Conservation (phyloP, 2,888 invertebrate genomes). For the Scaptomyza polygonia region DNA sequence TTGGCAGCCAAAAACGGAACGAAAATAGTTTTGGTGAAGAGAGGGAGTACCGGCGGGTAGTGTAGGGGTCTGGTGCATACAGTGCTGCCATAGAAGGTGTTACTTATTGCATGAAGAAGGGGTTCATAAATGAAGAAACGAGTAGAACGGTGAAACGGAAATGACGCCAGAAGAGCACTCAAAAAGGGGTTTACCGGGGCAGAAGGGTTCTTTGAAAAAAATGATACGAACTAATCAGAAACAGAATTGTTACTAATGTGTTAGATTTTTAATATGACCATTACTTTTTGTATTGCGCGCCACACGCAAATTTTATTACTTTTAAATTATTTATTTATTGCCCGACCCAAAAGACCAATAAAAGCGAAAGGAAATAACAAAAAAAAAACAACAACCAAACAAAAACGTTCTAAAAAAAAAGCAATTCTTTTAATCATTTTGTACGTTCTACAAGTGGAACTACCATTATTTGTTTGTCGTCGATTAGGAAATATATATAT, state of each 20-base stretch:
- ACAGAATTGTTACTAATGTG: slow-evolving; percentile 19
- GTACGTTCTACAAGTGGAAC: slow-evolving; percentile 41
- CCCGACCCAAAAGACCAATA: slow-evolving; percentile 3
- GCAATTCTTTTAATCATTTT: slow-evolving; percentile 48
- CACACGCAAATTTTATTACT: slow-evolving; percentile 50
- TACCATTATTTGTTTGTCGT: slow-evolving; percentile 32
- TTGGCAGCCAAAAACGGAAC: slow-evolving; percentile 41
- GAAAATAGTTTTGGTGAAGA: slow-evolving; percentile 24
- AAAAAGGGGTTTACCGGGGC: not conserved
- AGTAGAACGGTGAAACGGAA: slow-evolving; percentile 29
- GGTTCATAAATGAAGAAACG: slow-evolving; percentile 3
- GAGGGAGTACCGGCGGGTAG: not conserved
- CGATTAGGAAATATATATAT: slow-evolving; percentile 6
- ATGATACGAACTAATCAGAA: slow-evolving; percentile 46
- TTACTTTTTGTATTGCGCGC: slow-evolving; percentile 32
- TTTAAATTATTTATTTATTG: slow-evolving; percentile 38
- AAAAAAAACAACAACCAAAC: not conserved
- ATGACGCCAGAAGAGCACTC: slow-evolving; percentile 44
- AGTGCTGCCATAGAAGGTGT: slow-evolving; percentile 20
- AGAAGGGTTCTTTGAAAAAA: not conserved
- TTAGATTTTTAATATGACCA: slow-evolving; percentile 1
- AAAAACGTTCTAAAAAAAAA: slow-evolving; percentile 1
- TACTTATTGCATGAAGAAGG: slow-evolving; percentile 17
- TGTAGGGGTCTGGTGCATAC: not conserved
- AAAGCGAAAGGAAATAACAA: slow-evolving; percentile 9